These are phyloP conservation scores for Arnoldichthys spilopterus DNA, from an alignment of 2,797 vertebrate species.

Conservation along the genomic window DNA sequence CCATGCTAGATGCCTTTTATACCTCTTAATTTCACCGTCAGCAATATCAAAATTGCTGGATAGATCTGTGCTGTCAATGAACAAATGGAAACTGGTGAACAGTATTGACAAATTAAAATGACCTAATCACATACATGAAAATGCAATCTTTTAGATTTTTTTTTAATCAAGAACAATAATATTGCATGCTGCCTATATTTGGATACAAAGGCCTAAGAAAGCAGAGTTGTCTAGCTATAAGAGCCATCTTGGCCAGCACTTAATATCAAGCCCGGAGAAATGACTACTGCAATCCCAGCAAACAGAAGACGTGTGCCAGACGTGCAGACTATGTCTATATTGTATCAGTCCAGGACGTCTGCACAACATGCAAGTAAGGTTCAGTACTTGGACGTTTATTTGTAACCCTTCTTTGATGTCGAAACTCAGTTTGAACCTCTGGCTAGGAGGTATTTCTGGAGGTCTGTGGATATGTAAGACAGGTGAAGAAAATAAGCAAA, in stretches of 20 bases:
- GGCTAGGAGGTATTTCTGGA: too few relatives aligned
- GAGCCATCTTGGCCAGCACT: constrained; percentile 20
- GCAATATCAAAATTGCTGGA: constrained; percentile 2
- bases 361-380: too few relatives aligned
- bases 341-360: too few relatives aligned
- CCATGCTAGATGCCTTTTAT: constrained; percentile 35
- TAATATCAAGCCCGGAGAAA: constrained; percentile 30
- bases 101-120: constrained; percentile 40
- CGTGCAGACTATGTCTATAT: too few relatives aligned
- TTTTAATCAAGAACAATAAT: constrained; percentile 48
- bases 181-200: constrained; percentile 57
- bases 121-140: constrained; percentile 42
- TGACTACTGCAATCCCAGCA: constrained; percentile 12
- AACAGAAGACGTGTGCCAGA: too few relatives aligned
- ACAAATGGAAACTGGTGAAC: constrained; percentile 22
- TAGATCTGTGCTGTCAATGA: not conserved
- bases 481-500: too few relatives aligned
- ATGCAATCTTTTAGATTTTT: constrained; percentile 34
- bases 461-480: too few relatives aligned
- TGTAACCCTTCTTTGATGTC: too few relatives aligned
- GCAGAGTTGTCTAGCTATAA: constrained; percentile 13
- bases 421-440: too few relatives aligned
- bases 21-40: constrained; percentile 12
- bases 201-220: constrained; percentile 44
- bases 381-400: too few relatives aligned